Percentiles rank a stretch among this genome's conserved stretches.
These are phyloP conservation scores for Anastrepha obliqua DNA, from an alignment of 1,140 invertebrate species.

Conservation along the genomic window DNA sequence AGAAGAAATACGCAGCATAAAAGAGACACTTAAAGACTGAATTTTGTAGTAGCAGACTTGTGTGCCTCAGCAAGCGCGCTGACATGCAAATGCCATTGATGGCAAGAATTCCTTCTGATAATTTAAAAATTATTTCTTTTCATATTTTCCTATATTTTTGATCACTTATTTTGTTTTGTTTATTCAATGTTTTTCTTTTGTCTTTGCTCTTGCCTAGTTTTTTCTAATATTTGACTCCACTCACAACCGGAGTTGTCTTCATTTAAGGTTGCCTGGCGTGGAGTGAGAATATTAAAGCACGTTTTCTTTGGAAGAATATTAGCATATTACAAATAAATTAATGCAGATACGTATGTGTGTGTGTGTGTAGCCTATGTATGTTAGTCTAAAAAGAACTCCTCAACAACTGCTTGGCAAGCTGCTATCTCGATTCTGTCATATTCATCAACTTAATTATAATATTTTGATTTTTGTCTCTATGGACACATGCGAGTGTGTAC, in stretches of 20 bases:
- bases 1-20: neutral
- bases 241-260: neutral
- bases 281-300: constrained; percentile 26
- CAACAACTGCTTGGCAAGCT: too few relatives aligned
- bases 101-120: neutral
- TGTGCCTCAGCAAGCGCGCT: neutral
- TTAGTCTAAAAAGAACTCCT: neutral
- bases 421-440: constrained; percentile 45
- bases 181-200: neutral
- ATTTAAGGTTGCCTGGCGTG: neutral
- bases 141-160: neutral
- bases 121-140: neutral
- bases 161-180: neutral
- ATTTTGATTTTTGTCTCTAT: constrained; percentile 53
- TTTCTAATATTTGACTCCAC: neutral
- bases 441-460: constrained; percentile 55
- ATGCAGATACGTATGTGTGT: neutral
- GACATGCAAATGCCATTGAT: neutral
- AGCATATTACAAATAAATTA: neutral
- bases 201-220: neutral
- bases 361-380: neutral
- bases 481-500: neutral
- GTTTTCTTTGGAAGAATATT: neutral
- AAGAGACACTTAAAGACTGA: neutral
- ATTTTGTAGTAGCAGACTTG: neutral